These are phyloP conservation scores for Bombus sylvicola DNA, from an alignment of 1,140 invertebrate genomes.

Conservation along the genomic window DNA sequence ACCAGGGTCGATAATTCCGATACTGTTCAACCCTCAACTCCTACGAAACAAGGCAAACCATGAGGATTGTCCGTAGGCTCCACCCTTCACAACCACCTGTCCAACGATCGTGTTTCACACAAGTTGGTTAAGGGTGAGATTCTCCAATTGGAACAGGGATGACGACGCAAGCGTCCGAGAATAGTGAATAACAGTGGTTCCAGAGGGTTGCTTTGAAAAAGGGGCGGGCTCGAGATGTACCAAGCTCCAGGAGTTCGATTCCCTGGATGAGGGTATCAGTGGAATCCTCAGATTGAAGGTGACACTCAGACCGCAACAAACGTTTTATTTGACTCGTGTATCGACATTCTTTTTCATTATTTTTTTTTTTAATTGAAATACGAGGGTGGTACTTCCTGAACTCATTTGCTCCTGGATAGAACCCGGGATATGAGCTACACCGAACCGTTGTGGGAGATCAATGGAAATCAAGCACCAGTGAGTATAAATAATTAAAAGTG, in stretches of 20 bases:
- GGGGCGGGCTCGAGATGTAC: constrained; percentile 29
- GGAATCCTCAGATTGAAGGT: constrained; percentile 28
- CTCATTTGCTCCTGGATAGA: constrained; percentile 50
- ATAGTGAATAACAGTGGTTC: not conserved
- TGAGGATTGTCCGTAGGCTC: constrained; percentile 17
- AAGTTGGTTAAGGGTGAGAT: not conserved
- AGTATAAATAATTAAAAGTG: constrained; percentile 55
- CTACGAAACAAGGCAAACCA: not conserved
- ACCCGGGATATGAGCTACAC: constrained; percentile 81
- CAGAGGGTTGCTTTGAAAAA: constrained; percentile 13
- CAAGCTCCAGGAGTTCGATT: not conserved
- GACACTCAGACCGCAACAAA: constrained; percentile 14
- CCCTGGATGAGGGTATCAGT: not conserved
- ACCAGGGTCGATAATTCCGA: constrained; percentile 46
- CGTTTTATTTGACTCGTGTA: not conserved
- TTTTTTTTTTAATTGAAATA: constrained; percentile 53
- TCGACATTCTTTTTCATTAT: constrained; percentile 32
- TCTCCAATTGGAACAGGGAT: constrained; percentile 19
- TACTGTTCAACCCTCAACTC: constrained; percentile 5
- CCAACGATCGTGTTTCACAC: not conserved
- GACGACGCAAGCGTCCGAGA: constrained; percentile 11
- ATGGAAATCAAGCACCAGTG: constrained; percentile 81
- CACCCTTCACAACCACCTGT: not conserved
- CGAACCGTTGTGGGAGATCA: constrained; percentile 81
- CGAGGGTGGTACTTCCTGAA: constrained; percentile 4